Base-by-base conservation (phyloP, 2,888 invertebrate genomes). In the Volucella inanis region DNA sequence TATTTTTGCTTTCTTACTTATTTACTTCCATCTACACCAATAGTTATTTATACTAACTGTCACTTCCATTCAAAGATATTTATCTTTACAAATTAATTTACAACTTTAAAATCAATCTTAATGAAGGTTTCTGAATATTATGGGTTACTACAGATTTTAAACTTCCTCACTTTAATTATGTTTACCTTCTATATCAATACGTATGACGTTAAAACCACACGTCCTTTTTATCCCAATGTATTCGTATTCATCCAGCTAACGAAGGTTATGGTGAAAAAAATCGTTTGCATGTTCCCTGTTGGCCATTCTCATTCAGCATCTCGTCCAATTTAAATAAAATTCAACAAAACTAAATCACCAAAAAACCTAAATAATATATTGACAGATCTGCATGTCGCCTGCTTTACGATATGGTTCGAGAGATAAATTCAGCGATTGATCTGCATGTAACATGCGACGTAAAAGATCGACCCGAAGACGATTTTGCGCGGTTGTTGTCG, bases 331-430 rank as follows among this genome's bases (percentile, higher is more conserved):
- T 92, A 92, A 92, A 92, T 92, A 92, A 91, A 90, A 91, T 90
- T 91, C 91, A 90, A 91, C 91, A 92, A 92, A 91, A 92, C 92
- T 92, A 92, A 92, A 92, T 92, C 92, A 92, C 90, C 89, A 83
- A 83, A 87, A 88, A 88, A 88, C 88, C 79, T 77, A 81, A 85
- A 85, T 80, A 85, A 85, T 85, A 84, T 85, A 72, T 85, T 85
- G 85, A 85, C 85, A 85, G 85, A 85, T 81, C 85, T 85, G 80
- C 76, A 85, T 85, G 85, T 85, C 85, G 81, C 76, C 18, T 76
- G 85, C 68, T 81, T 85, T 85, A 85, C 85, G 85, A 85, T 85
- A 85, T 85, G 85, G 85, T 81, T 85, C 77, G 55, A 77, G 57
- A 85, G 85, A 85, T 85, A 85, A 85, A 85, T 85, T 14, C 81